A percentile compares a stretch with the other conserved stretches of the same genome.
Evolutionary conservation across 2,113 vertebrate genomes (phyloP).

Genomic region (Rynchops niger): DNA sequence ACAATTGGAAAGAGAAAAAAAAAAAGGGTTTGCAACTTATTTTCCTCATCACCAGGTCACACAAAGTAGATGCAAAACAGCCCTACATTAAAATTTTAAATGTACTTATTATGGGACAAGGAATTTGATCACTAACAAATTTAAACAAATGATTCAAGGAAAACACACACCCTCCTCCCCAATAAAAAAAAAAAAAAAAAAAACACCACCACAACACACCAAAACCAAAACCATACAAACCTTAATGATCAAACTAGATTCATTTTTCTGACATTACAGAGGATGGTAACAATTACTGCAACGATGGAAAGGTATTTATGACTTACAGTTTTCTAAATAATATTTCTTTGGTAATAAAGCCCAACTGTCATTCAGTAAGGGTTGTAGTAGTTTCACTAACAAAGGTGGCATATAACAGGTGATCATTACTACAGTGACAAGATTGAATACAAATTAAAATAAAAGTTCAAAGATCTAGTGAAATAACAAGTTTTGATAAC

Average conservation of each 20-base stretch:
- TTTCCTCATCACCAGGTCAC: not conserved
- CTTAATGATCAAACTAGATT: not conserved
- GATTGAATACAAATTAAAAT: not conserved
- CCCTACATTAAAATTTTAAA: not conserved
- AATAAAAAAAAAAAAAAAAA: not conserved
- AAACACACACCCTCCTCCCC: not conserved
- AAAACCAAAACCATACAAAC: not conserved
- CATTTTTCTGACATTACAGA: not conserved
- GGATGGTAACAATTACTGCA: not conserved
- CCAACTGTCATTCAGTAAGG: not conserved
- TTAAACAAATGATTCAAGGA: not conserved
- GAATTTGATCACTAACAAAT: not conserved
- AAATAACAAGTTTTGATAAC: not conserved
- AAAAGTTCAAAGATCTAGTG: not conserved
- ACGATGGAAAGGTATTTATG: not conserved
- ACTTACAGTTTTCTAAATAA: not conserved
- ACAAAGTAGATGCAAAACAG: not conserved
- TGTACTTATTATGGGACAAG: not conserved
- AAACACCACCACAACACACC: no score
- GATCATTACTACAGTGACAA: not conserved
- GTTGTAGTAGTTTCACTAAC: not conserved
- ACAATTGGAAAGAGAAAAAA: not conserved
- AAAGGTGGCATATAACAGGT: not conserved
- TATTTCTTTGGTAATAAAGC: not conserved
- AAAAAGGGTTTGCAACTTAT: not conserved